Evolutionary conservation across 1,140 invertebrate genomes (phyloP), one percentile per base, ranked within the genome.

Genomic region (Heliconius hewitsoni): DNA sequence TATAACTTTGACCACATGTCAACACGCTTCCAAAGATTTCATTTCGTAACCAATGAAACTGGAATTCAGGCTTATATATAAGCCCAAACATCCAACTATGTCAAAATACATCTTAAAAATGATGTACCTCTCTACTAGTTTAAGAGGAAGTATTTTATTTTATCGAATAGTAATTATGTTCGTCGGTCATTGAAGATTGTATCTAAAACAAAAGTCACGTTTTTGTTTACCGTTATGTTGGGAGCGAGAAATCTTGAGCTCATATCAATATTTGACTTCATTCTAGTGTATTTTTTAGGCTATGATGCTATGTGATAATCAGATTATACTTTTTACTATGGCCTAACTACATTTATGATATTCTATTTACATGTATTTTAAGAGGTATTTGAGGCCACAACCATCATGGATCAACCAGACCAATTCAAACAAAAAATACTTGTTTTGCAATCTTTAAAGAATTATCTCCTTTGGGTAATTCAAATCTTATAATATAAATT

Each of bases 171-270:
- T 75, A 75, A 80, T 81, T 78, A 78, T 60, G 57, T 76, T 75
- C 77, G 71, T 76, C 50, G 74, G 70, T 81, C 50, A 77, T 78
- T 52, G 73, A 30, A 81, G 83, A 86, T 86, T 78, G 77, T 80
- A 82, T 84, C 83, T 86, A 74, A 79, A 57, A 77, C 80, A 80
- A 75, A 76, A 86, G 86, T 88, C 88, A 89, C 88, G 86, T 85
- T 85, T 84, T 66, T 52, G 52, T 39, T 73, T 76, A 85, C 87
- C 86, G 89, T 90, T 90, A 90, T 71, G 23, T 80, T 73, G 30
- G 50, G 37, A 66, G 1, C 60, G 60, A 66, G 60, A 66, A 66
- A 66, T 30, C 60, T 66, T 13, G 30, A 3, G 27, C 60, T 66
- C 60, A 66, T 66, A 66, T 30, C 27, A 66, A 66, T 66, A 66